These are phyloP conservation scores for Nebria salina DNA, from an alignment of 2,888 invertebrate genomes.

Conservation along the genomic window DNA sequence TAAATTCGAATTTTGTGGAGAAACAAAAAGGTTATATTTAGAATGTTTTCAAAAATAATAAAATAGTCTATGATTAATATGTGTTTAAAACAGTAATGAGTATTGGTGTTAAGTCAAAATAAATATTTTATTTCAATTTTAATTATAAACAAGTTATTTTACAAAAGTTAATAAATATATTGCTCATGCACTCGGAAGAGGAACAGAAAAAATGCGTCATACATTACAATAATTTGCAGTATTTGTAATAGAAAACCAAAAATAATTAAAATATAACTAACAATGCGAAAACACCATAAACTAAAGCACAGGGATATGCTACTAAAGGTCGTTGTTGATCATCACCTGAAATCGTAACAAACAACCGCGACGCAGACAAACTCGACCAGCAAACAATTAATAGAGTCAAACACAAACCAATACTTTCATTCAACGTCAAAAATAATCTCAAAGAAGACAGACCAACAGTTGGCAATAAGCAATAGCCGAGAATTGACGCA, in stretches of 20 bases:
- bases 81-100: neutral
- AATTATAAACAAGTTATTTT: neutral
- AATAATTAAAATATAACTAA: slow-evolving; percentile 81
- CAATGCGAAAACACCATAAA: slow-evolving; percentile 93
- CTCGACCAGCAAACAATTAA: slow-evolving; percentile 88
- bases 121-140: neutral
- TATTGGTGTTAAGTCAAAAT: neutral
- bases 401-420: slow-evolving; percentile 74
- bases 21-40: too few species aligned
- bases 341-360: slow-evolving; percentile 90
- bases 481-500: slow-evolving; percentile 91
- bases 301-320: slow-evolving; percentile 92
- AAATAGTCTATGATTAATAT: too few species aligned
- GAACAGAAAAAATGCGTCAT: neutral
- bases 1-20: too few species aligned
- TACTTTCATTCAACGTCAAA: slow-evolving; percentile 76
- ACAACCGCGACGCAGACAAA: slow-evolving; percentile 89
- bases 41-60: too few species aligned
- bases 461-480: slow-evolving; percentile 90
- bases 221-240: neutral
- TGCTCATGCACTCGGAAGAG: neutral
- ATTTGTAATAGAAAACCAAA: neutral
- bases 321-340: slow-evolving; percentile 85
- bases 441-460: slow-evolving; percentile 83
- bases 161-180: slow-evolving; percentile 9